Base-by-base conservation (phyloP, 2,888 invertebrate genomes). In the Nemoura dubitans region DNA sequence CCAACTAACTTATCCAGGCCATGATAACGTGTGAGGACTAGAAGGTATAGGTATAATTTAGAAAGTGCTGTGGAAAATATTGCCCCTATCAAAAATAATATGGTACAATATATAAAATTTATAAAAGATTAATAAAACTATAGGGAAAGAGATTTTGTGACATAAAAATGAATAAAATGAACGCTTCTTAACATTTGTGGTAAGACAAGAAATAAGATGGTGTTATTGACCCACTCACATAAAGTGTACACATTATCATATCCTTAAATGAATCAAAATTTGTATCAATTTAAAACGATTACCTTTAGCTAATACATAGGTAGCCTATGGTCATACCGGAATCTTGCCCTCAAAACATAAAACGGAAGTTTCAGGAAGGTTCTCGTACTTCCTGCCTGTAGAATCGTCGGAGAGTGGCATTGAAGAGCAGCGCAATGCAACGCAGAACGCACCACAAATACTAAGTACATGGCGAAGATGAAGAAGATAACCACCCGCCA, bases 281-380 rank as follows among this genome's bases (percentile, higher is more conserved):
- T 59, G 16, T 59, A 21, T 59, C 16, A 59, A 59, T 16, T 59
- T 59, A 59, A 59, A 21, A 21, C 59, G 59, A 59, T 59, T 21
- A 59, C 21, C 14, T 59, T n/a, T 59, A 59, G 21, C 59, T 59
- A 59, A 59, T 59, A 16, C 2, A 59, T 59, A 59, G 59, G 2
- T 59, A 59, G 59, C 59, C 59, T 59, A 59, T 59, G 14, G 21
- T 21, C 59, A 59, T 59, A 59, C 59, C 59, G 59, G 59, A 81
- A 30, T 81, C 81, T 81, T 81, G 81, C 28, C 81, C 81, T 81
- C n/a, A 81, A 30, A 81, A 81, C n/a, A 30, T 28, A 30, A 29
- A 81, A 30, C 29, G 81, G 81, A 81, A 29, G 30, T n/a, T 16
- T 27, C 30, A 30, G 16, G 81, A 30, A 81, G 81, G 81, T 81